These are phyloP conservation scores for Aldabrachelys gigantea DNA, from an alignment of 2,113 vertebrate genomes.

Conservation along the genomic window DNA sequence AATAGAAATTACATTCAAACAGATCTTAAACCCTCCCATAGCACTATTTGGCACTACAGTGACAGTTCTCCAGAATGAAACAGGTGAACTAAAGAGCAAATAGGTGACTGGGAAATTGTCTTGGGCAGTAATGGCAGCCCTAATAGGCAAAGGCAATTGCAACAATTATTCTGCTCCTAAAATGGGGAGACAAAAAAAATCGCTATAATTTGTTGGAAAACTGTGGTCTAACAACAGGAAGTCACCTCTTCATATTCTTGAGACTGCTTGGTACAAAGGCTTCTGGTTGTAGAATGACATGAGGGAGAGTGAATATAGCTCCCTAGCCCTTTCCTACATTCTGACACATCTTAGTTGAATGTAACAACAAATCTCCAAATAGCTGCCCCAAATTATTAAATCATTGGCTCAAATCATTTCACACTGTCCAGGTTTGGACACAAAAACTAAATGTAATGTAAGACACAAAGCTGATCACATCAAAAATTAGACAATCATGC, in stretches of 20 bases:
- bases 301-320: neutral
- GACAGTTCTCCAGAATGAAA: neutral
- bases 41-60: neutral
- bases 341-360: neutral
- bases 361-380: neutral
- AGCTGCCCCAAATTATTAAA: neutral
- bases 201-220: neutral
- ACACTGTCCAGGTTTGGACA: neutral
- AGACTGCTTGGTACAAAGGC: neutral
- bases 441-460: neutral
- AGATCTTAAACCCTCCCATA: neutral
- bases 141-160: neutral
- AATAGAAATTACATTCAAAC: neutral
- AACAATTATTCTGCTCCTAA: neutral
- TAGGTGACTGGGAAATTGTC: neutral
- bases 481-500: neutral
- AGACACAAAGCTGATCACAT: neutral
- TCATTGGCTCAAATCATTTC: neutral
- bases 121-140: neutral
- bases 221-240: neutral
- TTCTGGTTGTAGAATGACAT: neutral
- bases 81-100: neutral
- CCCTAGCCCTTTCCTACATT: neutral
- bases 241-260: neutral
- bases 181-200: neutral